Conservation (phyloP, 2,888 invertebrate species). For the Dynastes maya region DNA sequence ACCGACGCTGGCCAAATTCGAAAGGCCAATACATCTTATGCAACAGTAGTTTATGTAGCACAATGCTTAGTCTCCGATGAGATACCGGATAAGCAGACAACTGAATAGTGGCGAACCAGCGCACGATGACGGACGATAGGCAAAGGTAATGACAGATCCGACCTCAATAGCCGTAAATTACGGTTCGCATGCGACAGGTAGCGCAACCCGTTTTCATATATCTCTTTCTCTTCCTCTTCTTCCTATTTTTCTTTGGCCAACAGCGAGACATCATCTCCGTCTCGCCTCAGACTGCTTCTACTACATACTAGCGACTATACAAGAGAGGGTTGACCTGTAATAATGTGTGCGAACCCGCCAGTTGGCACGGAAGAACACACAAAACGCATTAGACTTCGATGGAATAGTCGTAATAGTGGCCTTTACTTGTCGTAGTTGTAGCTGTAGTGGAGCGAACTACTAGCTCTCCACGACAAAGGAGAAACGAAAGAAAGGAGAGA, state of each 20-base stretch:
- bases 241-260: conserved; percentile 27
- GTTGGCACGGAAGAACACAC: conserved; percentile 61
- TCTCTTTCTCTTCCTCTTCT: conserved; percentile 37
- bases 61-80: conserved; percentile 58
- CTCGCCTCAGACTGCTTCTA: conserved; percentile 7
- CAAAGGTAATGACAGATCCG: conserved; percentile 65
- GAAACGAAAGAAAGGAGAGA: conserved; percentile 29
- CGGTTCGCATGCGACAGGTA: conserved; percentile 64
- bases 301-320: conserved; percentile 15
- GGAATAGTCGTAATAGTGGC: conserved; percentile 44
- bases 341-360: conserved; percentile 50
- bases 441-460: conserved; percentile 17
- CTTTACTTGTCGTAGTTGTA: conserved; percentile 38
- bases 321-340: conserved; percentile 39
- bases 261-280: conserved; percentile 31
- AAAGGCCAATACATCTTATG: conserved; percentile 51
- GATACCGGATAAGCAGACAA: conserved; percentile 61
- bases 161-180: conserved; percentile 66
- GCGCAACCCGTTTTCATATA: conserved; percentile 53
- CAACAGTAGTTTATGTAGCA: conserved; percentile 53
- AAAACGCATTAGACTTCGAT: conserved; percentile 64
- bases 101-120: conserved; percentile 60
- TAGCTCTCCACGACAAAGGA: conserved; percentile 37
- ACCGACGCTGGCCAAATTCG: conserved; percentile 50
- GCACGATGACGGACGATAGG: conserved; percentile 64